Base-by-base conservation (phyloP, 2,888 invertebrate genomes). In the Zaprionus lineosus region DNA sequence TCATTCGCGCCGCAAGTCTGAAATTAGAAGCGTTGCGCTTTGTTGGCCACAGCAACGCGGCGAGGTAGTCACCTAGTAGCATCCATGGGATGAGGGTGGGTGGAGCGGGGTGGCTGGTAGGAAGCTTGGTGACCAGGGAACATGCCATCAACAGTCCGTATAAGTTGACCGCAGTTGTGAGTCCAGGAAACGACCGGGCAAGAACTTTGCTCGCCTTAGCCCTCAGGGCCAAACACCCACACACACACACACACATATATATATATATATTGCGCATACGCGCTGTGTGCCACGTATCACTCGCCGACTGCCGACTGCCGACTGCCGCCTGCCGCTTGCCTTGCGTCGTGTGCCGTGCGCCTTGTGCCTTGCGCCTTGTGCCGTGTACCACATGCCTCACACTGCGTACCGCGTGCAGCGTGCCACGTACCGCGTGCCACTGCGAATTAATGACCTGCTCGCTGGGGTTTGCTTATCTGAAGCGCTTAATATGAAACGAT, bases 401-500 rank as follows among this genome's bases (percentile, higher is more conserved):
- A n/a, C n/a, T n/a, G n/a, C n/a, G n/a, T n/a, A n/a, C n/a, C n/a
- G n/a, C n/a, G n/a, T n/a, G n/a, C n/a, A n/a, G n/a, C n/a, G n/a
- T n/a, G n/a, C n/a, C n/a, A n/a, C n/a, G n/a, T n/a, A n/a, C n/a
- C n/a, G n/a, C n/a, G n/a, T 4, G 11, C 41, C 43, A 51, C 34
- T 37, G 58, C 51, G 56, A 74, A 73, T 73, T 73, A 73, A 73
- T 73, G 74, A 62, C 58, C 63, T 52, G 60, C n/a, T 63, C 69
- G 64, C 52, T 76, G 56, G 37, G 37, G 59, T n/a, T n/a, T n/a
- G n/a, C 53, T 73, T 66, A 75, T 66, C 66, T 69, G 73, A 66
- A 61, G 73, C 73, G 70, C 74, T 75, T 74, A 73, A 76, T 76
- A 67, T 68, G 75, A 65, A 68, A 21, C 58, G 65, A 40, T 67